Conservation (phyloP, 30 jellyfish, hydroid and myxozoan genomes). For the Hydractinia echinata region DNA sequence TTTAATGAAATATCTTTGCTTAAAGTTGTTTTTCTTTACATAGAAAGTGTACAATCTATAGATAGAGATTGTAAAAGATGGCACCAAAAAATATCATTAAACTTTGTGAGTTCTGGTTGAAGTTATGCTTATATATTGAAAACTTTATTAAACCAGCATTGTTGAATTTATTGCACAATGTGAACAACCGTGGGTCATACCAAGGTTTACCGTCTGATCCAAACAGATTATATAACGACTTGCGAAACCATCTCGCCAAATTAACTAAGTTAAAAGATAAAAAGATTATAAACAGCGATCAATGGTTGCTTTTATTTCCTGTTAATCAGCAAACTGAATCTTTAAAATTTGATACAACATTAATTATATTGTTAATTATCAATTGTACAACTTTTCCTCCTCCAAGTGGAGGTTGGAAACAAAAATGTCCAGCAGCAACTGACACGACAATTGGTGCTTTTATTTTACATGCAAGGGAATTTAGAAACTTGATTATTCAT, state of each 20-base stretch:
- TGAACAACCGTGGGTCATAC: neutral
- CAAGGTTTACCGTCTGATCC: slow-evolving; percentile 3
- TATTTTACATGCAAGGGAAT: neutral
- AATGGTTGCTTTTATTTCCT: slow-evolving; percentile 2
- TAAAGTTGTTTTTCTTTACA: no score
- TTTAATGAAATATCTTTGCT: no score
- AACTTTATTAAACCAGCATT: neutral
- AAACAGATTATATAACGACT: neutral
- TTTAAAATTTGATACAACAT: slow-evolving; percentile 1
- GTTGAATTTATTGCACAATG: neutral
- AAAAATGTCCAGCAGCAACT: neutral
- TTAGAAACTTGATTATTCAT: slow-evolving; percentile 1
- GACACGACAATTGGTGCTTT: slow-evolving; percentile 15
- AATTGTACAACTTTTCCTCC: slow-evolving; percentile 9
- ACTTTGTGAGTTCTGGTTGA: neutral
- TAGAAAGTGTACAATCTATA: no score
- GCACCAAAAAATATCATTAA: no score
- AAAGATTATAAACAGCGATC: neutral
- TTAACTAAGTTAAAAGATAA: neutral
- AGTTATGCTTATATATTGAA: neutral
- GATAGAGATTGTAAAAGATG: no score
- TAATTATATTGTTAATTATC: neutral
- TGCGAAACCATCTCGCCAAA: neutral
- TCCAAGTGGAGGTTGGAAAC: neutral
- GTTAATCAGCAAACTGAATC: slow-evolving; percentile 4